These are phyloP conservation scores for Polydrusus cervinus DNA, from an alignment of 2,888 invertebrate genomes.

Conservation along the genomic window DNA sequence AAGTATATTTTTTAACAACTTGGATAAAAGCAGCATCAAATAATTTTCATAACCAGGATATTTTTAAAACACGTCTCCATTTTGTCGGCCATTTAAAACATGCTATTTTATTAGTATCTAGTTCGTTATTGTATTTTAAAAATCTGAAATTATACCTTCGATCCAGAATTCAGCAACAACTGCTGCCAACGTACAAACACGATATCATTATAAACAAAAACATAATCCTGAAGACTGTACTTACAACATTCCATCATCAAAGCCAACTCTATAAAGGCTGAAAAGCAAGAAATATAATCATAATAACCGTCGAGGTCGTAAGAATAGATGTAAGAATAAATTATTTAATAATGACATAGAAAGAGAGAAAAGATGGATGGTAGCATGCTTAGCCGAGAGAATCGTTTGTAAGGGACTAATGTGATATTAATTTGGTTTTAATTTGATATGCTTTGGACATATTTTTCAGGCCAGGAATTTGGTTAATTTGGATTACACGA, in stretches of 20 bases:
- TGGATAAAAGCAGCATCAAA: too few relatives aligned
- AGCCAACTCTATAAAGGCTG: not conserved
- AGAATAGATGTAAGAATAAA: conserved; percentile 26
- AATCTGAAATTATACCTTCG: too few relatives aligned
- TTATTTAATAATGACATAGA: conserved; percentile 45
- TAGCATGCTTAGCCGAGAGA: conserved; percentile 46
- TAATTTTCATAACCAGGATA: too few relatives aligned
- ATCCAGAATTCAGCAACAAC: not conserved
- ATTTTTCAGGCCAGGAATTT: conserved; percentile 52
- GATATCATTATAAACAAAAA: conserved; percentile 18
- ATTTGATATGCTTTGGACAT: conserved; percentile 56
- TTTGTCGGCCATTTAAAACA: too few relatives aligned
- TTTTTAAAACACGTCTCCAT: too few relatives aligned
- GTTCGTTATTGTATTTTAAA: too few relatives aligned
- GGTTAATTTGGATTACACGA: conserved; percentile 56
- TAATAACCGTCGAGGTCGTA: conserved; percentile 12
- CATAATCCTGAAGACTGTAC: conserved; percentile 13
- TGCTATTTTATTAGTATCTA: too few relatives aligned
- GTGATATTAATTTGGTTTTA: conserved; percentile 62
- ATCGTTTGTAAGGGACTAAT: conserved; percentile 56
- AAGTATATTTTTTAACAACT: too few relatives aligned
- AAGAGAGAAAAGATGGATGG: conserved; percentile 50
- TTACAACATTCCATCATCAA: conserved; percentile 5
- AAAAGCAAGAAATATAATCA: conserved; percentile 22
- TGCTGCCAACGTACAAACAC: not conserved